phyloP scores from a whole-genome alignment of 1,140 invertebrate genomes.

The Drosophila gunungcola region DNA sequence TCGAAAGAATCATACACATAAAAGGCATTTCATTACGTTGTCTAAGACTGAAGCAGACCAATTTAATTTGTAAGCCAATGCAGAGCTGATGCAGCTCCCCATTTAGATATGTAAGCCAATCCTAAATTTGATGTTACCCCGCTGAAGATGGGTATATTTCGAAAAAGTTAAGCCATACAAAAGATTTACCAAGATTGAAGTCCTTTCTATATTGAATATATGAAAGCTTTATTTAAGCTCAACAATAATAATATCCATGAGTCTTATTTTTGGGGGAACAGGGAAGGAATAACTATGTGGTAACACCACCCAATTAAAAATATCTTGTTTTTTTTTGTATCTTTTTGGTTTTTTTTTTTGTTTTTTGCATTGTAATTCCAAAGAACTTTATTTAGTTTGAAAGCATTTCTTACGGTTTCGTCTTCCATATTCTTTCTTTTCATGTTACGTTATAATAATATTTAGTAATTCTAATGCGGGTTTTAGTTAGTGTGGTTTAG shows the following conservation, averaged over 20 bases:
- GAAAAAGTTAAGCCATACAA: conserved; percentile 34
- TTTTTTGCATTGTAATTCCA: conserved; percentile 74
- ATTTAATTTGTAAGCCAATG: conserved; percentile 37
- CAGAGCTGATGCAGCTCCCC: conserved; percentile 24
- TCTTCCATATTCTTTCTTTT: conserved; percentile 52
- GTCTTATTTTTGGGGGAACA: not conserved
- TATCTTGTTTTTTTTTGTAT: conserved; percentile 21
- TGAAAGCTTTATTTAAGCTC: conserved; percentile 24
- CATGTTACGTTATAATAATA: conserved; percentile 77
- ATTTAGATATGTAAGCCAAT: conserved; percentile 21
- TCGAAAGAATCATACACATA: conserved; percentile 9
- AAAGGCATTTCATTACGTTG: conserved; percentile 50
- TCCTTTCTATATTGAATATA: conserved; percentile 45
- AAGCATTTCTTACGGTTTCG: conserved; percentile 74
- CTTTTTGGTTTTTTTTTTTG: conserved; percentile 35
- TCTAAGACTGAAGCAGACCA: conserved; percentile 70
- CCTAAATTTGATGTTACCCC: conserved; percentile 34
- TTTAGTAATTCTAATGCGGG: conserved; percentile 78
- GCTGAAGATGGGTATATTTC: conserved; percentile 22
- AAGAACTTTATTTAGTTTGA: conserved; percentile 84
- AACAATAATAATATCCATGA: not conserved
- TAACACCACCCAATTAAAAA: conserved; percentile 1
- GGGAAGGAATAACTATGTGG: not conserved
- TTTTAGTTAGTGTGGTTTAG: conserved; percentile 44
- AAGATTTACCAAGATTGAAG: conserved; percentile 15